These are phyloP conservation scores for Lycorma delicatula DNA, from an alignment of 1,140 invertebrate genomes.

Conservation along the genomic window DNA sequence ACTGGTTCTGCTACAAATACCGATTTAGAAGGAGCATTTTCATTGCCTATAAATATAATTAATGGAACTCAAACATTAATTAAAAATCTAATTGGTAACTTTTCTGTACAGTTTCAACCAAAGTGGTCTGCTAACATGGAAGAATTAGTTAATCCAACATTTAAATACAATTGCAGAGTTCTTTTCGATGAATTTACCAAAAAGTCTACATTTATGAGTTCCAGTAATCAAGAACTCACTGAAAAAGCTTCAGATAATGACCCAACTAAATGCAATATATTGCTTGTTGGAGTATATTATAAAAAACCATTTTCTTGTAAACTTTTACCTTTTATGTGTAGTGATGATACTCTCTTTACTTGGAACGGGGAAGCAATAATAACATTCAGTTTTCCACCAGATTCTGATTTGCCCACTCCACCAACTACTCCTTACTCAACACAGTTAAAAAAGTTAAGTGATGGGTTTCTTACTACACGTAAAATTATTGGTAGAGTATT, in stretches of 20 bases:
- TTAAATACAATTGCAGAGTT: slow-evolving; percentile 3
- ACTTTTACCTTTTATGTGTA: slow-evolving; percentile 18
- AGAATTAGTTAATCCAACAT: neutral
- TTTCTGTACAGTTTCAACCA: neutral
- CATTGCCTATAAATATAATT: neutral
- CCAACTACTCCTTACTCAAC: neutral
- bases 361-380: slow-evolving; percentile 18
- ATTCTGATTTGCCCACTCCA: neutral
- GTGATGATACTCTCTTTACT: slow-evolving; percentile 13
- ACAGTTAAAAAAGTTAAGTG: neutral
- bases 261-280: slow-evolving; percentile 11
- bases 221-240: neutral
- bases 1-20: neutral
- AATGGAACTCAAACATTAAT: neutral
- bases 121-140: slow-evolving; percentile 8
- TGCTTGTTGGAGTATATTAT: slow-evolving; percentile 14
- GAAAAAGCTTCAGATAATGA: neutral
- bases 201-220: neutral
- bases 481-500: slow-evolving; percentile 15
- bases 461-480: neutral
- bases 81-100: slow-evolving; percentile 3
- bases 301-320: slow-evolving; percentile 20
- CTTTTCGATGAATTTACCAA: slow-evolving; percentile 3
- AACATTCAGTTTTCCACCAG: slow-evolving; percentile 12
- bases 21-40: slow-evolving; percentile 4